Evolutionary conservation across 2,888 invertebrate species (phyloP).

Genomic region (Eulithis prunata): DNA sequence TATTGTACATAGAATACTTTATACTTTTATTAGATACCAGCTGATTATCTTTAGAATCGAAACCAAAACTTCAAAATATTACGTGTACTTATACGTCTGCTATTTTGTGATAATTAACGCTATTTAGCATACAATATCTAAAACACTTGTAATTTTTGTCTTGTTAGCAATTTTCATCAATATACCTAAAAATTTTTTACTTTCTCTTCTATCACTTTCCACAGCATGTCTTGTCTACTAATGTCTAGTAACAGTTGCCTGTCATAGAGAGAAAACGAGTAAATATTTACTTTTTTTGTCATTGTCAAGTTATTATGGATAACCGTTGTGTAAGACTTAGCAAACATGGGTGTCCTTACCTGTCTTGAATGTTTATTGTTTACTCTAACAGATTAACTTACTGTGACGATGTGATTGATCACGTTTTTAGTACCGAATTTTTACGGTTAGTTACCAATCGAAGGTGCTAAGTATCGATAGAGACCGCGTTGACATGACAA

Average conservation of each 20-base stretch:
- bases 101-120: slow-evolving; percentile 55
- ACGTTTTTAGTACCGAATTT: slow-evolving; percentile 61
- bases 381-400: slow-evolving; percentile 62
- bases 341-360: slow-evolving; percentile 67
- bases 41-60: too few relatives aligned
- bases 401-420: slow-evolving; percentile 69
- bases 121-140: slow-evolving; percentile 69
- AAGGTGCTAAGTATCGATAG: slow-evolving; percentile 65
- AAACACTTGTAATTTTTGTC: slow-evolving; percentile 51
- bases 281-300: not conserved
- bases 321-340: slow-evolving; percentile 52
- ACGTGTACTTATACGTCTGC: too few relatives aligned
- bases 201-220: slow-evolving; percentile 57
- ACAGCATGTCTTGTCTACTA: slow-evolving; percentile 29
- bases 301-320: slow-evolving; percentile 9
- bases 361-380: slow-evolving; percentile 71
- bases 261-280: slow-evolving; percentile 3
- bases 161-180: slow-evolving; percentile 51
- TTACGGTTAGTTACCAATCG: slow-evolving; percentile 62
- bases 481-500: slow-evolving; percentile 58
- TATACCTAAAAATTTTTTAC: slow-evolving; percentile 47
- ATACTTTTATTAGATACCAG: too few relatives aligned
- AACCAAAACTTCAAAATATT: too few relatives aligned
- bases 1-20: too few relatives aligned
- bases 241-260: slow-evolving; percentile 45